Percentiles rank a stretch among this genome's conserved stretches.
phyloP scores from a whole-genome alignment of 2,888 invertebrate genomes.

The Lithophane ornitopus region DNA sequence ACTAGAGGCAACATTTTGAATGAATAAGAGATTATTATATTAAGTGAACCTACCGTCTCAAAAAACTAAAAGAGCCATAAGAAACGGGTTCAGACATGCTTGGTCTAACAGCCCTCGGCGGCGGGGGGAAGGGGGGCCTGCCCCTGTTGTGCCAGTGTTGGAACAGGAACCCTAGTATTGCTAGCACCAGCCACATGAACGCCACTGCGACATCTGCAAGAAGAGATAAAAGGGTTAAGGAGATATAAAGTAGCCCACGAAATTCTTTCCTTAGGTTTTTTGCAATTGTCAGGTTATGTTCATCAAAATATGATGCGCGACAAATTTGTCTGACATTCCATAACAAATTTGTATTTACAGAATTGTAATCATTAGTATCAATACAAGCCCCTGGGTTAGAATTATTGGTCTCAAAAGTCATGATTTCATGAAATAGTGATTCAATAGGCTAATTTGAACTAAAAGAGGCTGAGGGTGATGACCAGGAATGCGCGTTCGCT shows the following conservation, averaged over 20 bases:
- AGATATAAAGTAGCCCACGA: no score
- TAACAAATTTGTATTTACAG: no score
- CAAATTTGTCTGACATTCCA: no score
- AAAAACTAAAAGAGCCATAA: conserved; percentile 56
- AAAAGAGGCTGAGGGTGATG: no score
- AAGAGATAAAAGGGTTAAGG: background rate
- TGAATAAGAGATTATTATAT: background rate
- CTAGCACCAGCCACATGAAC: conserved; percentile 89
- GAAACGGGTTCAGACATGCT: conserved; percentile 64
- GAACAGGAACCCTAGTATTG: conserved; percentile 87
- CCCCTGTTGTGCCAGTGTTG: conserved; percentile 90
- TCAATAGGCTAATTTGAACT: background rate
- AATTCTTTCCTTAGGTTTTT: background rate
- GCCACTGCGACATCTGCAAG: conserved; percentile 91
- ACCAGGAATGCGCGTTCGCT: no score
- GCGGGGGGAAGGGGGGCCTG: conserved; percentile 92
- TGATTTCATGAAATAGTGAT: background rate
- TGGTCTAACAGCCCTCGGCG: conserved; percentile 82
- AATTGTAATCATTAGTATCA: no score
- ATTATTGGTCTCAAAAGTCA: background rate
- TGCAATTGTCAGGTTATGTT: no score
- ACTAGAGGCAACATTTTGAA: background rate
- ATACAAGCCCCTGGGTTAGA: background rate
- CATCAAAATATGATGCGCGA: background rate
- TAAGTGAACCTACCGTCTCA: conserved; percentile 51